These are phyloP conservation scores for Heteromormyrus szaboi DNA, from an alignment of 2,797 vertebrate genomes.

Conservation along the genomic window DNA sequence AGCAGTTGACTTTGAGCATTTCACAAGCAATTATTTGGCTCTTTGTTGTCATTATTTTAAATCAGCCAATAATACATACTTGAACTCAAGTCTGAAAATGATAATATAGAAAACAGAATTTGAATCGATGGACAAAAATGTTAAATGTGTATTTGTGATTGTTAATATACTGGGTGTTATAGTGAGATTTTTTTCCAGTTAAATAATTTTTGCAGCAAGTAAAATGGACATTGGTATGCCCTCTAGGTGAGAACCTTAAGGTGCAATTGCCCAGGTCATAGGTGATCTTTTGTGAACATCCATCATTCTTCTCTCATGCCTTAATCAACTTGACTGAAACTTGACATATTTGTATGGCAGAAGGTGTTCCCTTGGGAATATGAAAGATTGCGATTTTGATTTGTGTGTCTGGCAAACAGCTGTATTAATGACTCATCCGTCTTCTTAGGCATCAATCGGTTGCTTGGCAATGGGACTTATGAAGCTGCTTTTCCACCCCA, in stretches of 20 bases:
- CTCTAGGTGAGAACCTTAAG: neutral
- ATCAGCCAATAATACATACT: neutral
- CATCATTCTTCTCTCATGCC: neutral
- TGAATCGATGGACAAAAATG: neutral
- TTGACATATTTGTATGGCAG: neutral
- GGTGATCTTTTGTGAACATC: neutral
- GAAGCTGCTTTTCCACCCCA: slow-evolving; percentile 97
- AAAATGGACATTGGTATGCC: neutral
- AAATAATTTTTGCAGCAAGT: neutral
- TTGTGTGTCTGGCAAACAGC: neutral
- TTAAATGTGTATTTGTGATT: neutral
- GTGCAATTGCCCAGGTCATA: neutral
- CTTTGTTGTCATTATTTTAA: neutral
- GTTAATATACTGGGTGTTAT: neutral
- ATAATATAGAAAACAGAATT: neutral
- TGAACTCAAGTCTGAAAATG: neutral
- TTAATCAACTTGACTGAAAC: neutral
- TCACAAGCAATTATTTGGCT: neutral
- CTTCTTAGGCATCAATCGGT: slow-evolving; percentile 80
- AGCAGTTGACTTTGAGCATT: neutral
- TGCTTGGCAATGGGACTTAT: slow-evolving; percentile 87
- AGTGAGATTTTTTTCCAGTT: slow-evolving; percentile 7
- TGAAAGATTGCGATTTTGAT: neutral
- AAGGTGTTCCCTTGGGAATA: neutral
- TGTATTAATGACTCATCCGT: neutral